Evolutionary conservation across 2,888 invertebrate species (phyloP).

Genomic region (Rhagophthalmus giganteus): DNA sequence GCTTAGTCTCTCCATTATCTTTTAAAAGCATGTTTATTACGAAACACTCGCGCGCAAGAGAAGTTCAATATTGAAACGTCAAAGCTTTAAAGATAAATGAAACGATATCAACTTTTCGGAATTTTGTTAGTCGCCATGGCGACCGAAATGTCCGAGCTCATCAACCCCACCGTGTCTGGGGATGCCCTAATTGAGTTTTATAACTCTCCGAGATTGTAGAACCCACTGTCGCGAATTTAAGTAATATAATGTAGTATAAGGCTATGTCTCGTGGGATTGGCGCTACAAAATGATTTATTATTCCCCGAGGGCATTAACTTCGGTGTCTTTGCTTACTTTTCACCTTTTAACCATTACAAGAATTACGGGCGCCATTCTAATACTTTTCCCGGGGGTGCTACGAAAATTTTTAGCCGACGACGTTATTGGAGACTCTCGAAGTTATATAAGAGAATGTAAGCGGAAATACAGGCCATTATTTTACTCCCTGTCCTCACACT

Average conservation of each 20-base stretch:
- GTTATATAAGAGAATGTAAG: slow-evolving; percentile 16
- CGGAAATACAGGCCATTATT: slow-evolving; percentile 23
- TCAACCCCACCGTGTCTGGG: slow-evolving; percentile 18
- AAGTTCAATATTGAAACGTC: slow-evolving; percentile 9
- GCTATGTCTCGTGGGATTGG: slow-evolving; percentile 34
- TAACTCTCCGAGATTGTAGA: slow-evolving; percentile 31
- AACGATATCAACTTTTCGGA: slow-evolving; percentile 26
- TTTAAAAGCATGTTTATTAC: not conserved
- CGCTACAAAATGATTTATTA: slow-evolving; percentile 29
- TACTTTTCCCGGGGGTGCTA: slow-evolving; percentile 3
- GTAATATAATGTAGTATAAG: slow-evolving; percentile 41
- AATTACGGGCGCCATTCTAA: slow-evolving; percentile 5
- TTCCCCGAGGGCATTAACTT: slow-evolving; percentile 14
- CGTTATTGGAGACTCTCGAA: slow-evolving; percentile 5
- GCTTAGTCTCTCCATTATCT: slow-evolving; percentile 14
- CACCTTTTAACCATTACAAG: slow-evolving; percentile 6
- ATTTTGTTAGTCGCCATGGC: slow-evolving; percentile 27
- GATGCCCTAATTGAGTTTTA: slow-evolving; percentile 34
- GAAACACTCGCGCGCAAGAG: not conserved
- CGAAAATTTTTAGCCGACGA: slow-evolving; percentile 5
- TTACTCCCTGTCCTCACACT: slow-evolving; percentile 25
- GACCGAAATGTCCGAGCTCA: slow-evolving; percentile 28
- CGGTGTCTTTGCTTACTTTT: slow-evolving; percentile 3
- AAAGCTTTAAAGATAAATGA: slow-evolving; percentile 19
- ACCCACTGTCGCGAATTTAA: slow-evolving; percentile 34